Base-by-base conservation (phyloP, 1,140 invertebrate genomes). In the Drosophila trapezifrons region DNA sequence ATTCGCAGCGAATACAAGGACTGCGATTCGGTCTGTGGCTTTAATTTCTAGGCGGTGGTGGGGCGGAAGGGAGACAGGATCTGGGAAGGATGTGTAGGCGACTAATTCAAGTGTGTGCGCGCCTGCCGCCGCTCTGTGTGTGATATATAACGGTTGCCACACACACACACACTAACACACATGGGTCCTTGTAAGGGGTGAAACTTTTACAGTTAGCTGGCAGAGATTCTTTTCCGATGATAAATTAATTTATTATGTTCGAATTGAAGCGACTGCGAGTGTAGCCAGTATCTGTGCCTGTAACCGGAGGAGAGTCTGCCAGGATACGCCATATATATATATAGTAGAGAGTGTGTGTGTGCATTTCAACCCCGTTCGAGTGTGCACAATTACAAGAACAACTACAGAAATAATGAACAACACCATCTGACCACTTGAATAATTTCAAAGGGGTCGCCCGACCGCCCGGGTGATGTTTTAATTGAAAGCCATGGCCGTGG, bases 181-280 rank as follows among this genome's bases (percentile, higher is more conserved):
- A 32, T 18, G n/a, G n/a, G n/a, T n/a, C n/a, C n/a, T n/a, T 52
- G 51, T 70, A 80, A 87, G 58, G 83, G 83, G 83, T 87, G 83
- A 87, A 87, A 87, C 79, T 87, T 87, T 83, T 83, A 75, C 79
- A 79, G 82, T 85, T 86, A 76, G 82, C 84, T 89, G 78, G 82
- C 85, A 69, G 86, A 81, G 85, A 90, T 90, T 90, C 81, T 90
- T 90, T 87, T 89, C 78, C 79, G 85, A 90, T 90, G 85, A 90
- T 90, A 90, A 90, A 90, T 90, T 90, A 90, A 90, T 90, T 90
- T 90, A 90, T 90, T 90, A 90, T 90, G 85, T 90, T 90, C 86
- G 85, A 90, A 90, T 90, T 90, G 85, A 87, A 81, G 82, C 75
- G 51, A 54, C 51, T 52, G 29, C 37, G 37, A 76, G 62, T 82